phyloP scores from a whole-genome alignment of 1,140 invertebrate species.

The Proales similis region DNA sequence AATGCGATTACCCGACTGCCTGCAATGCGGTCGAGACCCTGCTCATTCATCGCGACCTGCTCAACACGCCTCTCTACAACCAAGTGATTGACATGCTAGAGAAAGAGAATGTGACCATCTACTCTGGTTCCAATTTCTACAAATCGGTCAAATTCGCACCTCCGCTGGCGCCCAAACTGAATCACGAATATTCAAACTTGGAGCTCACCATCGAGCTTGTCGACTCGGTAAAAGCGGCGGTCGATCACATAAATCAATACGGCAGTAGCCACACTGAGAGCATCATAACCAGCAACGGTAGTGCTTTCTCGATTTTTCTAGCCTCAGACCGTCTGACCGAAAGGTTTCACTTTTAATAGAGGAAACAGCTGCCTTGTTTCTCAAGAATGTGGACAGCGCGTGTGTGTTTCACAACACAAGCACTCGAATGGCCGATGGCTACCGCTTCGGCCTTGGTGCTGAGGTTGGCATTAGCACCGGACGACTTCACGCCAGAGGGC shows the following conservation, averaged over 20 bases:
- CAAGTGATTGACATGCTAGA: constrained; percentile 86
- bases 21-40: constrained; percentile 98
- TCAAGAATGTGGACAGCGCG: constrained; percentile 82
- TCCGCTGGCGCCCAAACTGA: constrained; percentile 71
- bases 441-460: constrained; percentile 81
- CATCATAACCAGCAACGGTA: constrained; percentile 81
- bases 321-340: constrained; percentile 1
- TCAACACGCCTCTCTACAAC: constrained; percentile 68
- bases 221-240: constrained; percentile 72
- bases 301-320: constrained; percentile 38
- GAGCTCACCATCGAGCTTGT: constrained; percentile 93
- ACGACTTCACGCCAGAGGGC: constrained; percentile 88
- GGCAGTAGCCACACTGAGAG: constrained; percentile 93
- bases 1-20: constrained; percentile 96
- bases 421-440: constrained; percentile 92
- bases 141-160: constrained; percentile 79
- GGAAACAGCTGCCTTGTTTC: constrained; percentile 62
- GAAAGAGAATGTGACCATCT: constrained; percentile 74
- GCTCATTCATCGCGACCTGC: constrained; percentile 76
- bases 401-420: constrained; percentile 97
- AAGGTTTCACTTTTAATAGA: constrained; percentile 47
- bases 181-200: constrained; percentile 80
- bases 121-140: constrained; percentile 72
- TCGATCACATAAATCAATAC: constrained; percentile 87
- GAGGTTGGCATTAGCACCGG: constrained; percentile 91